Percentiles rank a stretch among this genome's conserved stretches.
Conservation (phyloP, 2,797 vertebrate species). For the Stomatorhinus walkeri region DNA sequence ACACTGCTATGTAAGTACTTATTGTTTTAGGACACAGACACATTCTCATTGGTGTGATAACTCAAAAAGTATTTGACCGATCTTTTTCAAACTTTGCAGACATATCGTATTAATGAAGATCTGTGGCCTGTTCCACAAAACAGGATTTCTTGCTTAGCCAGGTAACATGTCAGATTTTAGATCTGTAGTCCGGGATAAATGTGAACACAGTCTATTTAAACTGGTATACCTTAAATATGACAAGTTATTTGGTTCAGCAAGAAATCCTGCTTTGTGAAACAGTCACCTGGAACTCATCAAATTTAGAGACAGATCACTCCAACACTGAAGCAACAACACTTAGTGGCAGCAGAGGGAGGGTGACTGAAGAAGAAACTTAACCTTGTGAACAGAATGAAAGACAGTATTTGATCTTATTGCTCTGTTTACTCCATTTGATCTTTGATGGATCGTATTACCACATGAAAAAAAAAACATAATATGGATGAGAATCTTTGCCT, state of each 20-base stretch:
- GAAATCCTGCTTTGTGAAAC: background rate
- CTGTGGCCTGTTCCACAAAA: background rate
- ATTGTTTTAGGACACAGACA: background rate
- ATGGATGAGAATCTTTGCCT: background rate
- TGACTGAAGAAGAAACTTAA: background rate
- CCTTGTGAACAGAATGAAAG: background rate
- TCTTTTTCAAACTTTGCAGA: constrained; percentile 3
- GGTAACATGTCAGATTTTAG: background rate
- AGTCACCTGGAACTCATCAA: background rate
- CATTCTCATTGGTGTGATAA: background rate
- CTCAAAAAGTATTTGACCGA: background rate
- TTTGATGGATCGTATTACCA: background rate
- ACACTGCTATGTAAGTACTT: background rate
- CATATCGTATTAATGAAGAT: background rate
- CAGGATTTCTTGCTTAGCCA: background rate
- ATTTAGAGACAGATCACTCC: background rate
- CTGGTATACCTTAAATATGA: background rate
- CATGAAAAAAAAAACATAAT: background rate
- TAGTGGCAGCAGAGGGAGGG: background rate
- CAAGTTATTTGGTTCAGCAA: background rate
- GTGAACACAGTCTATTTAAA: background rate
- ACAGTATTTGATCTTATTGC: background rate
- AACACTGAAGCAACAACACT: background rate
- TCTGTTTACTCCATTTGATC: background rate
- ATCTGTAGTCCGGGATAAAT: background rate